A percentile compares a stretch with the other conserved stretches of the same genome.
Conservation (phyloP, 2,113 vertebrate species). For the Balaeniceps rex region DNA sequence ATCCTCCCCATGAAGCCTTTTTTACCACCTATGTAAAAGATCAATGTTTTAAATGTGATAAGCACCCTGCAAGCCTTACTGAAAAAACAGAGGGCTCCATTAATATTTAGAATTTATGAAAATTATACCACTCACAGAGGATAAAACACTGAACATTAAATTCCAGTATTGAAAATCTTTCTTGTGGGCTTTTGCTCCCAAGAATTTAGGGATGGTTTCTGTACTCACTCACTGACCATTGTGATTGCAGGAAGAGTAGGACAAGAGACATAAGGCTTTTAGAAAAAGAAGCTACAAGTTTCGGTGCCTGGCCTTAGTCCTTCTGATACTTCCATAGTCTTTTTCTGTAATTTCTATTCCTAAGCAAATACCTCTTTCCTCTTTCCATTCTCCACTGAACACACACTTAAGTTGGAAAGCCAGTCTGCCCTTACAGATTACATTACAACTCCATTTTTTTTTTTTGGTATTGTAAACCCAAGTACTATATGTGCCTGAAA, state of each 20-base stretch:
- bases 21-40: neutral
- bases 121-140: neutral
- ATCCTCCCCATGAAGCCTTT: neutral
- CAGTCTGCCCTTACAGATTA: neutral
- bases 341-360: neutral
- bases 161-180: neutral
- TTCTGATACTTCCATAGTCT: neutral
- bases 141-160: neutral
- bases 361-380: neutral
- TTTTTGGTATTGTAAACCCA: neutral
- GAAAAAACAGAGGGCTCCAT: neutral
- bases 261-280: neutral
- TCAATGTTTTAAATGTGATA: neutral
- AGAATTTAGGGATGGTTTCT: neutral
- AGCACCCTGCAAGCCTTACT: neutral
- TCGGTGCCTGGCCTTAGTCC: neutral
- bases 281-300: neutral
- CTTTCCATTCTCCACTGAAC: neutral
- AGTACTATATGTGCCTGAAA: neutral
- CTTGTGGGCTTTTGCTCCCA: neutral
- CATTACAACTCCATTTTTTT: neutral
- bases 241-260: neutral
- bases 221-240: neutral
- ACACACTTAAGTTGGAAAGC: neutral
- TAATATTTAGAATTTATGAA: neutral